Percentiles rank a stretch among this genome's conserved stretches.
Evolutionary conservation across 1,140 invertebrate genomes (phyloP).

Genomic region (Colletes latitarsis): DNA sequence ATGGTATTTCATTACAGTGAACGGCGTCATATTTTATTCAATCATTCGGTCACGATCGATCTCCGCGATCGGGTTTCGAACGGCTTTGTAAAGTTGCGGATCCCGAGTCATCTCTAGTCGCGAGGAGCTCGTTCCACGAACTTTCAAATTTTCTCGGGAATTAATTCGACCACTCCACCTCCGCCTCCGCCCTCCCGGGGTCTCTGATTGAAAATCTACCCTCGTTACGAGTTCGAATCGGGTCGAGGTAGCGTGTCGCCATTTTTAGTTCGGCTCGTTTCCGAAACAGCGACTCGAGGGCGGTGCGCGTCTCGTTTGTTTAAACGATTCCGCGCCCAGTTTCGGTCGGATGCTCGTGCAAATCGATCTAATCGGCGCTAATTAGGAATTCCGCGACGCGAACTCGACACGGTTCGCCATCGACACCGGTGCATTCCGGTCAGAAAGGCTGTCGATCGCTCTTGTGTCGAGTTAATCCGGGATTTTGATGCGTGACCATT

Average conservation of each 20-base stretch:
- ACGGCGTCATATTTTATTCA: conserved; percentile 37
- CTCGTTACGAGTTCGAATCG: background rate
- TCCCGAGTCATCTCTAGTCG: background rate
- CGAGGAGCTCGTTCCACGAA: conserved; percentile 15
- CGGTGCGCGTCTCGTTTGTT: background rate
- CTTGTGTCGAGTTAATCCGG: background rate
- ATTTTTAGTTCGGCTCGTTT: background rate
- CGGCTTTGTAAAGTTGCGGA: conserved; percentile 2
- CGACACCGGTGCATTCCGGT: conserved; percentile 17
- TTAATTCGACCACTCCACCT: conserved; percentile 28
- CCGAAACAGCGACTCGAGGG: conserved; percentile 20
- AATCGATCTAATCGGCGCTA: conserved; percentile 57
- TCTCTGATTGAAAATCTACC: conserved; percentile 39
- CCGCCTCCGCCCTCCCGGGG: no score
- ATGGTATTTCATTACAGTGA: no score
- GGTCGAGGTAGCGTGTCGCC: background rate
- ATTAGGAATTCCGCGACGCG: conserved; percentile 51
- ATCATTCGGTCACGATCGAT: conserved; percentile 42
- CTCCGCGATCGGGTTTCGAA: conserved; percentile 17
- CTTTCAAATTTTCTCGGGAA: conserved; percentile 45
- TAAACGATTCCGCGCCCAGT: conserved; percentile 35
- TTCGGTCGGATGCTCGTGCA: background rate
- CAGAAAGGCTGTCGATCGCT: background rate
- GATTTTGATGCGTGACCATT: background rate
- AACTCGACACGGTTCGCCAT: conserved; percentile 2